phyloP scores from a whole-genome alignment of 2,113 vertebrate species.

The Pongo abelii region DNA sequence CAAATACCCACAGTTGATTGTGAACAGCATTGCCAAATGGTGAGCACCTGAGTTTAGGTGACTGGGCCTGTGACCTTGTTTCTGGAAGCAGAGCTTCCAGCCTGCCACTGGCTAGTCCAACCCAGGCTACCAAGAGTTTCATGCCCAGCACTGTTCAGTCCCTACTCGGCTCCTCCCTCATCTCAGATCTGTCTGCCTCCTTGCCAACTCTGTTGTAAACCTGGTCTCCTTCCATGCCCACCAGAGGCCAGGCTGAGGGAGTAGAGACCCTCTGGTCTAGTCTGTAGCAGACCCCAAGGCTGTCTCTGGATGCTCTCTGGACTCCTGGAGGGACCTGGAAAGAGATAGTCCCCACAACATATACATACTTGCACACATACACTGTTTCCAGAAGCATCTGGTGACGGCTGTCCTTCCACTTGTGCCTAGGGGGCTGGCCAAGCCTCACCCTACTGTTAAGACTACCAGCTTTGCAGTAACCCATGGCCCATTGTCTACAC shows the following conservation, averaged over 20 bases:
- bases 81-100: conserved; percentile 4
- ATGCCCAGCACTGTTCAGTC: not conserved
- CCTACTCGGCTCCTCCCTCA: not conserved
- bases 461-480: not conserved
- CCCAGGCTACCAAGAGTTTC: not conserved
- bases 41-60: not conserved
- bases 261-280: not conserved
- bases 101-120: not conserved
- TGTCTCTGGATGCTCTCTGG: not conserved
- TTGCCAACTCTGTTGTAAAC: not conserved
- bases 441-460: not conserved
- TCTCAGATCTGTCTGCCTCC: not conserved
- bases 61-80: not conserved
- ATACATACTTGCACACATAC: not conserved
- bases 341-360: not conserved
- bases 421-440: not conserved
- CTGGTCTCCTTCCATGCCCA: not conserved
- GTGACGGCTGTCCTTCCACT: not conserved
- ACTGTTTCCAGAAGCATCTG: conserved; percentile 31
- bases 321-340: not conserved
- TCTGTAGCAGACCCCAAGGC: not conserved
- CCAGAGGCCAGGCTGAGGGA: not conserved
- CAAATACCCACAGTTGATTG: not conserved
- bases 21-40: not conserved
- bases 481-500: not conserved